Conservation (phyloP, 2,888 invertebrate genomes). For the Auanema freiburgensis region DNA sequence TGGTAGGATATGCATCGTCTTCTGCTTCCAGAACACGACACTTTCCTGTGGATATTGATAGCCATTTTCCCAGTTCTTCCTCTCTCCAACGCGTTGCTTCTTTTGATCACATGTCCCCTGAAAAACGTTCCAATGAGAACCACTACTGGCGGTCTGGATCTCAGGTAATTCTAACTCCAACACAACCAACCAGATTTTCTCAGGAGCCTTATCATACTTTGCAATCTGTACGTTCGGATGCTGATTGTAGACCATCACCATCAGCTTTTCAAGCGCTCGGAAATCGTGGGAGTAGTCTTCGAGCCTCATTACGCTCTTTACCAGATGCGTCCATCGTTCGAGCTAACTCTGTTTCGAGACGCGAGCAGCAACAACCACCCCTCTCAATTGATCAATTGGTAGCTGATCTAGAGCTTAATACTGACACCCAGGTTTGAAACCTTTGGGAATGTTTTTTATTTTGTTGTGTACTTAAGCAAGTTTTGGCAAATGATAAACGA, state of each 20-base stretch:
- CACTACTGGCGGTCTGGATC: constrained; percentile 40
- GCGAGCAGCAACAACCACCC: constrained; percentile 25
- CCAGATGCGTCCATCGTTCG: constrained; percentile 27
- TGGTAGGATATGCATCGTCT: neutral
- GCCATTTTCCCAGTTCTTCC: constrained; percentile 1
- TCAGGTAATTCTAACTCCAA: constrained; percentile 31
- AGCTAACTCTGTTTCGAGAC: neutral
- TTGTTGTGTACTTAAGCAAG: neutral
- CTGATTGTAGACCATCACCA: constrained; percentile 38
- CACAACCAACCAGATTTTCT: constrained; percentile 13
- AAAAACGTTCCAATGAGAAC: constrained; percentile 17
- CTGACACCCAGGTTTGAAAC: constrained; percentile 35
- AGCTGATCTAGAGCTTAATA: constrained; percentile 61
- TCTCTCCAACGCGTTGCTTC: constrained; percentile 26
- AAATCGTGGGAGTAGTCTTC: too few relatives aligned
- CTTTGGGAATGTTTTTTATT: neutral
- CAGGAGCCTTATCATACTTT: constrained; percentile 55
- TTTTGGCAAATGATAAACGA: constrained; percentile 38
- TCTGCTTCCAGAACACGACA: constrained; percentile 20
- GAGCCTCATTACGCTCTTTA: constrained; percentile 21
- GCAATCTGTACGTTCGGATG: constrained; percentile 40
- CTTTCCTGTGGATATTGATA: constrained; percentile 24
- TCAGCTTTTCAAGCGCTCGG: constrained; percentile 37
- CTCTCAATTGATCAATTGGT: constrained; percentile 60
- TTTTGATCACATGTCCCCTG: constrained; percentile 25